These are phyloP conservation scores for Corythaixoides concolor DNA, from an alignment of 2,113 vertebrate genomes.

Conservation along the genomic window DNA sequence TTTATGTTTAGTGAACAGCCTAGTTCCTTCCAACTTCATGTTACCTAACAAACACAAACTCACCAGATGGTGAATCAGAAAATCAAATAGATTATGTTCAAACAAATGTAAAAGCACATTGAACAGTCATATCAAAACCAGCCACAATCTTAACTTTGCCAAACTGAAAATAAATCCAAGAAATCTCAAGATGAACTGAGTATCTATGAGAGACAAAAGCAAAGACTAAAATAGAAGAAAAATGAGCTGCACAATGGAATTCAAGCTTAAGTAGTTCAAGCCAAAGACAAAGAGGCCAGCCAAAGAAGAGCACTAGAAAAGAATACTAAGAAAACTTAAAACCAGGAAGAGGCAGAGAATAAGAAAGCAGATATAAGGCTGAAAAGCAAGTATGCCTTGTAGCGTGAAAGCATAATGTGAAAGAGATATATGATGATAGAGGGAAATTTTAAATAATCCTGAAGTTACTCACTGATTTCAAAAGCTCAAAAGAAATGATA, in stretches of 20 bases:
- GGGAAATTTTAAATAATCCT: not conserved
- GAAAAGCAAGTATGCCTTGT: not conserved
- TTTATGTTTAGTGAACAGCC: not conserved
- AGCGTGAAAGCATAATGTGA: not conserved
- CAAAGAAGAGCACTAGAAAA: not conserved
- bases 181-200: not conserved
- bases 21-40: constrained; percentile 7
- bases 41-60: constrained; percentile 50
- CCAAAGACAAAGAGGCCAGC: not conserved
- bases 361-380: not conserved
- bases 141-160: constrained; percentile 12
- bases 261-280: not conserved
- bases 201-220: not conserved
- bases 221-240: not conserved
- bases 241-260: not conserved
- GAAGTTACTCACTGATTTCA: not conserved
- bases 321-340: not conserved
- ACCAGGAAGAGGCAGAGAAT: not conserved
- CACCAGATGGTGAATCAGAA: constrained; percentile 44
- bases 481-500: not conserved
- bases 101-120: constrained; percentile 33
- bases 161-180: constrained; percentile 25
- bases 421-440: not conserved
- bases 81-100: constrained; percentile 25
- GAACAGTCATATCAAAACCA: constrained; percentile 15